Conservation (phyloP, 1,140 invertebrate species). For the Ctenoplectra terminalis region DNA sequence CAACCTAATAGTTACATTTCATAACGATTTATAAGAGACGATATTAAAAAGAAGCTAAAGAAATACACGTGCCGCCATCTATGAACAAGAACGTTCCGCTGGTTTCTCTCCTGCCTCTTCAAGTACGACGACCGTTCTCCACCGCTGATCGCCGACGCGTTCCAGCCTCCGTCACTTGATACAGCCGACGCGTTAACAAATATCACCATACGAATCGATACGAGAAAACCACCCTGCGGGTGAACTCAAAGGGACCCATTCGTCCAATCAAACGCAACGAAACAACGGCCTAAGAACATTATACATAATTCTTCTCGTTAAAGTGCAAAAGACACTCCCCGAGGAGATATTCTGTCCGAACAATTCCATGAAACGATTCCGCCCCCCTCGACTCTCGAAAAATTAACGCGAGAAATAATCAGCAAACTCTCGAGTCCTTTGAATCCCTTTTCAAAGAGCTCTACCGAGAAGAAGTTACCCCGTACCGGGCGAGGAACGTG, state of each 20-base stretch:
- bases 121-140: conserved; percentile 30
- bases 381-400: background rate
- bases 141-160: background rate
- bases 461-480: conserved; percentile 57
- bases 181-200: background rate
- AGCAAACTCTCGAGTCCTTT: conserved; percentile 45
- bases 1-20: too few relatives aligned
- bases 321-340: too few relatives aligned
- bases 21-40: too few relatives aligned
- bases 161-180: background rate
- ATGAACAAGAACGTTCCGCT: conserved; percentile 54
- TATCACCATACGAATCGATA: background rate
- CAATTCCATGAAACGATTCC: background rate
- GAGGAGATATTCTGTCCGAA: background rate
- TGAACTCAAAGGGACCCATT: background rate
- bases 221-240: background rate
- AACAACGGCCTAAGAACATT: background rate
- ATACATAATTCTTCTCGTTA: conserved; percentile 10
- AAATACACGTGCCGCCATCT: conserved; percentile 71
- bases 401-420: conserved; percentile 50
- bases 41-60: background rate
- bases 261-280: background rate
- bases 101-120: conserved; percentile 23
- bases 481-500: conserved; percentile 66
- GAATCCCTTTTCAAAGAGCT: conserved; percentile 48